Conservation (phyloP, 1,140 invertebrate genomes). For the Zophobas atratus region DNA sequence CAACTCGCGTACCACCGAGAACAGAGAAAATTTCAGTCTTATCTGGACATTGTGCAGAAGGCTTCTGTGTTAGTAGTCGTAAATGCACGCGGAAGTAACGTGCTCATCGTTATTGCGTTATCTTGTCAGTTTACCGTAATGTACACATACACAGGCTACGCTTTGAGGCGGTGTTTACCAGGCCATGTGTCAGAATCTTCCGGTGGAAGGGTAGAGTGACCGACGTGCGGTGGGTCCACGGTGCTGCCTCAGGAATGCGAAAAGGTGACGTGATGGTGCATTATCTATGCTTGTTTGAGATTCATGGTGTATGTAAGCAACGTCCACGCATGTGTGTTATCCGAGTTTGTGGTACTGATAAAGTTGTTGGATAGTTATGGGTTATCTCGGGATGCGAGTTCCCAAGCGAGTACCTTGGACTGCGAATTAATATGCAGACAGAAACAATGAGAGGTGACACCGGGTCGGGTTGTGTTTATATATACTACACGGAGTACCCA, state of each 20-base stretch:
- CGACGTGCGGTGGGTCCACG: background rate
- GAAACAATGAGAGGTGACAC: no score
- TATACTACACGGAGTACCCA: no score
- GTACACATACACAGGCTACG: constrained; percentile 8
- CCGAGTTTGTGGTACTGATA: no score
- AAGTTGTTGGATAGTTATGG: no score
- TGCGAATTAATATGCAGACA: no score
- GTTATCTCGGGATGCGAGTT: no score
- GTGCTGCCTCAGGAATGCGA: background rate
- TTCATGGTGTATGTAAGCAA: no score
- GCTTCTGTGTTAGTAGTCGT: constrained; percentile 38
- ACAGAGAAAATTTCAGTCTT: constrained; percentile 14
- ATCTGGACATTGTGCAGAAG: constrained; percentile 40
- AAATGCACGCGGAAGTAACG: constrained; percentile 33
- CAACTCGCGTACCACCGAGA: background rate
- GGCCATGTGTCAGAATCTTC: constrained; percentile 17
- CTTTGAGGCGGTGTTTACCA: constrained; percentile 12
- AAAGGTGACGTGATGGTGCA: no score
- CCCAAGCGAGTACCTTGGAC: no score
- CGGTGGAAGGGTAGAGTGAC: background rate
- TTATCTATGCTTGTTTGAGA: no score
- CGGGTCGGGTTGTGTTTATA: no score
- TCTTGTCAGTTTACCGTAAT: constrained; percentile 18
- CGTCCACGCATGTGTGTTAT: no score
- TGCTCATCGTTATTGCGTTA: constrained; percentile 11